A percentile compares a stretch with the other conserved stretches of the same genome.
phyloP scores from a whole-genome alignment of 2,888 invertebrate species.

The Chaetoderma sp. region DNA sequence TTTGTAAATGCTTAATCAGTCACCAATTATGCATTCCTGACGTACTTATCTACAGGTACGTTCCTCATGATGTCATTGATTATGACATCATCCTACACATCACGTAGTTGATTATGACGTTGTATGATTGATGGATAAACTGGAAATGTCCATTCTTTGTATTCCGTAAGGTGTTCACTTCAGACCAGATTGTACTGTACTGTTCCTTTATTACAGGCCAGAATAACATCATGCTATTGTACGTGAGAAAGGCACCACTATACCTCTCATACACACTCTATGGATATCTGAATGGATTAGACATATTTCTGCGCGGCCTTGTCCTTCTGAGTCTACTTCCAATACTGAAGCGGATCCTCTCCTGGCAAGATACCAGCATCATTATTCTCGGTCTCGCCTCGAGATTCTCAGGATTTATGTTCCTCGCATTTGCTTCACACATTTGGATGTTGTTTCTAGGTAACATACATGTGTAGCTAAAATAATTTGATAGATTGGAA shows the following conservation, averaged over 20 bases:
- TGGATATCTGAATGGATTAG: conserved; percentile 74
- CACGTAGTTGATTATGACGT: too few species aligned
- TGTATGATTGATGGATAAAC: too few species aligned
- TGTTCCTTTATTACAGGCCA: conserved; percentile 75
- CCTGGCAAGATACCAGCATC: conserved; percentile 61
- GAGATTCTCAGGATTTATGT: conserved; percentile 58
- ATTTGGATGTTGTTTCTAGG: conserved; percentile 66
- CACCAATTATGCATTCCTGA: too few species aligned
- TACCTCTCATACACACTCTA: conserved; percentile 79
- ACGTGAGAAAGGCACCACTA: conserved; percentile 78
- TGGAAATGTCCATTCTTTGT: too few species aligned
- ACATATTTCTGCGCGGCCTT: conserved; percentile 74
- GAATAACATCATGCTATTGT: conserved; percentile 80
- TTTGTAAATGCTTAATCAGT: too few species aligned
- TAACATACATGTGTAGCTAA: too few species aligned
- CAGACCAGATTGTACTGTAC: not conserved
- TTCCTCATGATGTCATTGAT: too few species aligned
- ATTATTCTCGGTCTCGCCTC: conserved; percentile 67
- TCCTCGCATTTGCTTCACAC: conserved; percentile 62
- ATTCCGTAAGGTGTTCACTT: too few species aligned
- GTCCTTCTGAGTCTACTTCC: conserved; percentile 63
- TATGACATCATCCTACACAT: too few species aligned
- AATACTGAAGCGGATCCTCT: conserved; percentile 43
- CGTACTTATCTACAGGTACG: too few species aligned
- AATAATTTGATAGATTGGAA: too few species aligned